Evolutionary conservation across 2,797 vertebrate species (phyloP).

Genomic region (Cryptoblepharus egeriae): DNA sequence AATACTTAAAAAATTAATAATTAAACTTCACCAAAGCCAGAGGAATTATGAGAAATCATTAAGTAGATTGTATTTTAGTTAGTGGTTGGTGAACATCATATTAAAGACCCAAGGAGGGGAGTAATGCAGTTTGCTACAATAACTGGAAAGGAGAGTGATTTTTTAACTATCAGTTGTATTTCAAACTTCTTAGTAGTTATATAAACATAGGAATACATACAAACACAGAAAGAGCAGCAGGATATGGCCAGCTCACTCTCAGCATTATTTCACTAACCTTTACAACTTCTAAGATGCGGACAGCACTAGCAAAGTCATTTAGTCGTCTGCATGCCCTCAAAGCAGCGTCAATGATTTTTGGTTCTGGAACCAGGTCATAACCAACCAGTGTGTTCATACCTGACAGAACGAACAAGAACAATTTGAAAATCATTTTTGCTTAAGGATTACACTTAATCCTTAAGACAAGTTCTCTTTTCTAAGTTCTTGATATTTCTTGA

Average conservation of each 20-base stretch:
- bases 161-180: neutral
- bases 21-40: too few species aligned
- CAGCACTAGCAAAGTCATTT: slow-evolving; percentile 91
- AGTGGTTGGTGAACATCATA: too few species aligned
- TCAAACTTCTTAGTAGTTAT: neutral
- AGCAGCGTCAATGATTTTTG: slow-evolving; percentile 94
- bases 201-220: neutral
- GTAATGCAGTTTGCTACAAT: too few species aligned
- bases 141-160: too few species aligned
- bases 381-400: slow-evolving; percentile 94
- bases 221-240: neutral
- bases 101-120: too few species aligned
- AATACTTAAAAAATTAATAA: too few species aligned
- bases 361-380: slow-evolving; percentile 95
- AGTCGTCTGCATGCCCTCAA: slow-evolving; percentile 92
- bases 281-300: slow-evolving; percentile 93
- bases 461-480: neutral
- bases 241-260: neutral
- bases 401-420: slow-evolving; percentile 58
- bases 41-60: too few species aligned
- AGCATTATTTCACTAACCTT: slow-evolving; percentile 81
- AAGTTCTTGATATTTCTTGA: neutral
- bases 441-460: neutral
- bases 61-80: too few species aligned
- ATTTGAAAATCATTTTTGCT: neutral